Conservation (phyloP, 2,113 vertebrate genomes). For the Syrrhaptes paradoxus region DNA sequence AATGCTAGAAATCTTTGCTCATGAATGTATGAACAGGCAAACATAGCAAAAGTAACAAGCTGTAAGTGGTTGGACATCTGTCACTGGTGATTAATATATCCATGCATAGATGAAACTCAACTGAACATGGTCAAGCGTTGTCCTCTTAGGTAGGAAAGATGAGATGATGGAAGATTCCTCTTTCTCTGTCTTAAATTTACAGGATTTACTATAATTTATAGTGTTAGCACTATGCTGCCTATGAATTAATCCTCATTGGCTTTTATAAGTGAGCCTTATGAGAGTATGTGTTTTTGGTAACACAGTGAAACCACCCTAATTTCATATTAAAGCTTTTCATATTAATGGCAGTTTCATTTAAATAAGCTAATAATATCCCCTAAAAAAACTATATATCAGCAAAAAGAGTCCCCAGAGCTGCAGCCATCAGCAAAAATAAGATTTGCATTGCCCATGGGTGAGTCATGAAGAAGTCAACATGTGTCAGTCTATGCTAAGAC, state of each 20-base stretch:
- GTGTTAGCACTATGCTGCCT: neutral
- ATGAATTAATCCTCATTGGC: neutral
- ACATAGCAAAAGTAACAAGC: neutral
- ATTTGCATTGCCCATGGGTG: neutral
- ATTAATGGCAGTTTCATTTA: neutral
- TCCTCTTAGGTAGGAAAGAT: neutral
- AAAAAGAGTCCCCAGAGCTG: neutral
- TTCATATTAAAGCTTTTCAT: neutral
- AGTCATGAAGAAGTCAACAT: neutral
- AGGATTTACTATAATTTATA: neutral
- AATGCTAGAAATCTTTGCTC: neutral
- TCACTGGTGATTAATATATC: neutral
- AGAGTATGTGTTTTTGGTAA: neutral
- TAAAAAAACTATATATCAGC: neutral
- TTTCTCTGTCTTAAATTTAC: neutral
- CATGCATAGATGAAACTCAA: neutral
- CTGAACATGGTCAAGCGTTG: neutral
- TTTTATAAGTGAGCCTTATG: neutral
- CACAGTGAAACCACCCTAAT: neutral
- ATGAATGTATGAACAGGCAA: rapidly evolving
- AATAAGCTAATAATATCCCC: neutral
- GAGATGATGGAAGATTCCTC: neutral
- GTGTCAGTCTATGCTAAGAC: neutral
- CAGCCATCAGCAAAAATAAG: neutral
- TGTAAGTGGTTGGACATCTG: neutral